Conservation (phyloP, 2,888 invertebrate genomes). For the Ischnus inquisitorius region DNA sequence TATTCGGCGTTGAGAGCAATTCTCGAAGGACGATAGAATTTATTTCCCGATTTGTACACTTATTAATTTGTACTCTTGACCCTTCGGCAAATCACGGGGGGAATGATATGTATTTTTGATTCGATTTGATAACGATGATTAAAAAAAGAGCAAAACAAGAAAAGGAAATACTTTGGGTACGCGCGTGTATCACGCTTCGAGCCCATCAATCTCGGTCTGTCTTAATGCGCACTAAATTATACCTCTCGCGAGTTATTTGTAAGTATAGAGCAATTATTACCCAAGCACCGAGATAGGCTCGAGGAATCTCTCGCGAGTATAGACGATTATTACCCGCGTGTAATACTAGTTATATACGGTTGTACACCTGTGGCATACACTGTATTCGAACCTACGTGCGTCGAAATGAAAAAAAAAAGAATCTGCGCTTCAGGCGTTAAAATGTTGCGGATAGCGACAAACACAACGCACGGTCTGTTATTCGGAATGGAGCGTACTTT, state of each 20-base stretch:
- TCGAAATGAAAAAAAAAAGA: neutral
- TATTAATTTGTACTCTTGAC: neutral
- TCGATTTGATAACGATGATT: neutral
- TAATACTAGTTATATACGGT: neutral
- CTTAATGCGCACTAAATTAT: slow-evolving; percentile 38
- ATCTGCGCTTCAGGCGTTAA: slow-evolving; percentile 12
- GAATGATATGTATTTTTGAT: neutral
- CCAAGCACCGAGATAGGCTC: slow-evolving; percentile 36
- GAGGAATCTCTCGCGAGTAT: slow-evolving; percentile 13
- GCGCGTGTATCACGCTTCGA: slow-evolving; percentile 3
- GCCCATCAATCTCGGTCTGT: slow-evolving; percentile 32
- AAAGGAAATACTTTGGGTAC: neutral
- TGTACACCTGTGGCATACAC: slow-evolving; percentile 1
- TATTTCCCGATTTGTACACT: neutral
- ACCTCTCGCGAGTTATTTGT: slow-evolving; percentile 24
- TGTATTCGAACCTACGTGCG: neutral
- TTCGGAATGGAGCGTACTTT: slow-evolving; percentile 11
- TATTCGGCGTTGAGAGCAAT: neutral
- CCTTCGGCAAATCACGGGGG: neutral
- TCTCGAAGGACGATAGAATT: neutral
- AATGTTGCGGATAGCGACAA: neutral
- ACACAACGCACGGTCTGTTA: neutral
- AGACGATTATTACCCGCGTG: neutral
- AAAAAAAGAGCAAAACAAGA: neutral
- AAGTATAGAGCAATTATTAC: slow-evolving; percentile 49